These are phyloP conservation scores for Morpho deidamia DNA, from an alignment of 2,888 invertebrate genomes.

Conservation along the genomic window DNA sequence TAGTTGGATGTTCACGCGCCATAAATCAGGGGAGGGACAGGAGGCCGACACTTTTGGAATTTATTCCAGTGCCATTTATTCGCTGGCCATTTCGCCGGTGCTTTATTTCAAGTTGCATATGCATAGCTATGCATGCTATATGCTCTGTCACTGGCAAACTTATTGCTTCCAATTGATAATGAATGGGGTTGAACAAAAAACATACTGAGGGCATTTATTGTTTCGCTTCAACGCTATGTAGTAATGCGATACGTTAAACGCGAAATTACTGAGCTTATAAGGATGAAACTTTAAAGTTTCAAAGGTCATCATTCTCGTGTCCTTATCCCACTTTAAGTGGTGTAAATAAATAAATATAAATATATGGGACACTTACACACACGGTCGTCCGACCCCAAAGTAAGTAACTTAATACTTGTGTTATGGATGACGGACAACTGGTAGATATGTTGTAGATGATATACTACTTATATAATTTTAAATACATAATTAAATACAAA, in stretches of 20 bases:
- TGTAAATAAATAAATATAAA: no score
- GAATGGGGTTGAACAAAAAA: conserved; percentile 27
- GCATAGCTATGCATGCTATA: conserved; percentile 23
- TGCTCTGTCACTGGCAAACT: conserved; percentile 31
- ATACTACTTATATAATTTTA: no score
- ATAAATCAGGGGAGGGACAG: conserved; percentile 62
- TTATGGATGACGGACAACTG: no score
- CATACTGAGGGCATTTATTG: conserved; percentile 24
- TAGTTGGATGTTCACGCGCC: conserved; percentile 61
- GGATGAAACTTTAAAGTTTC: no score
- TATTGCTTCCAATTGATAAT: conserved; percentile 34
- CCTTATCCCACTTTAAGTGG: no score
- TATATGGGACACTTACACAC: no score
- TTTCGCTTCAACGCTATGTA: conserved; percentile 21
- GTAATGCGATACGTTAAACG: conserved; percentile 9
- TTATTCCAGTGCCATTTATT: conserved; percentile 57
- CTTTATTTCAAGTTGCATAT: conserved; percentile 33
- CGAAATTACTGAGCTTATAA: no score
- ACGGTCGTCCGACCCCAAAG: no score
- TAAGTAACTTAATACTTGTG: no score
- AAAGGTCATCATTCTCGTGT: no score
- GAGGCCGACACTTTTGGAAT: conserved; percentile 61
- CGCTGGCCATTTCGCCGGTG: conserved; percentile 37
- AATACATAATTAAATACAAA: no score
- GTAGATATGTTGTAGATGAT: no score